These are phyloP conservation scores for Callinectes sapidus DNA, from an alignment of 2,888 invertebrate species.

Conservation along the genomic window DNA sequence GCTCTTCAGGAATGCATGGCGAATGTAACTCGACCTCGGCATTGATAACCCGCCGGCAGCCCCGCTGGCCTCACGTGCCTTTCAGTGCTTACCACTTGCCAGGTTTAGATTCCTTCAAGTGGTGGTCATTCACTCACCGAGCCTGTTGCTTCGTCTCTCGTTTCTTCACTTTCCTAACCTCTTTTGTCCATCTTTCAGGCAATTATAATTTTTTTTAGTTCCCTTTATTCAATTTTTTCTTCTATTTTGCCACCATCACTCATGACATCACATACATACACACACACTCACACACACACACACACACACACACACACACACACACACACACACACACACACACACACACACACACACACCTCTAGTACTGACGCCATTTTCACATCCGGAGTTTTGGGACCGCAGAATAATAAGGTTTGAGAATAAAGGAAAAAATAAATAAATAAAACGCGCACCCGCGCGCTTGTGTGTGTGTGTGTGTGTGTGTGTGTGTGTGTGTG, in stretches of 20 bases:
- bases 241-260: no score
- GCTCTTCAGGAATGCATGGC: background rate
- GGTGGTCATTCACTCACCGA: background rate
- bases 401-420: background rate
- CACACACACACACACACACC: background rate
- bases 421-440: no score
- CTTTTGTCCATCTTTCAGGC: background rate
- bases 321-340: slow-evolving; percentile 1
- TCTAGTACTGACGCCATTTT: background rate
- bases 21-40: background rate
- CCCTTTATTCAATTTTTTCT: background rate
- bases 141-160: background rate
- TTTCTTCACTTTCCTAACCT: background rate
- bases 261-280: no score
- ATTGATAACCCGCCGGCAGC: background rate
- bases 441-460: no score
- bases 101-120: background rate
- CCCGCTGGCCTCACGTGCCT: background rate
- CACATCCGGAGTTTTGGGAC: slow-evolving; percentile 15
- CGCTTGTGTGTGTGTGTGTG: slow-evolving; percentile 41
- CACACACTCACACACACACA: no score
- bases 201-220: background rate
- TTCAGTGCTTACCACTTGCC: background rate
- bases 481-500: slow-evolving; percentile 23
- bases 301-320: background rate